Conservation (phyloP, 2,888 invertebrate genomes). For the Drosophila prolongata region DNA sequence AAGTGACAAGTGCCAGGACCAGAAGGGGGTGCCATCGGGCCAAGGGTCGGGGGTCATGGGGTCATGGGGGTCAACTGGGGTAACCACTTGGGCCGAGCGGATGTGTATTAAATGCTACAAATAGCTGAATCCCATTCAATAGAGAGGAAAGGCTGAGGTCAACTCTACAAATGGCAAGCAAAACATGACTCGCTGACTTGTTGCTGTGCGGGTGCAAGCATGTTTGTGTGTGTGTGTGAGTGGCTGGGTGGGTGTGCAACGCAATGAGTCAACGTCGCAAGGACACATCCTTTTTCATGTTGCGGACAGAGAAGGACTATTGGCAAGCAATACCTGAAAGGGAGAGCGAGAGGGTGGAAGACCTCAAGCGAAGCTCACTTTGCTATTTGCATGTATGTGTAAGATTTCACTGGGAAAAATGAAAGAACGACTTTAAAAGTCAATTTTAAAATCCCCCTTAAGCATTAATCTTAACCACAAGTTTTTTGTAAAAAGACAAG, state of each 20-base stretch:
- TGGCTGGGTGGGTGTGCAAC: conserved; percentile 8
- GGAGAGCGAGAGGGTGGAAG: conserved; percentile 9
- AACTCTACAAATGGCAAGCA: conserved; percentile 30
- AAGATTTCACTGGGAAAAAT: conserved; percentile 2
- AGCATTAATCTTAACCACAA: too few relatives aligned
- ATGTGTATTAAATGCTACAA: conserved; percentile 66
- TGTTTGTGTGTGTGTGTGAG: conserved; percentile 3
- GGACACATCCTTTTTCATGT: conserved; percentile 73
- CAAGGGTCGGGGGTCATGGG: not conserved
- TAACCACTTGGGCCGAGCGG: conserved; percentile 22
- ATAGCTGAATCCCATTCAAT: conserved; percentile 59
- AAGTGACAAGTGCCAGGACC: conserved; percentile 53
- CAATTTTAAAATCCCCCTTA: too few relatives aligned
- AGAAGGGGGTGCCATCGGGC: not conserved
- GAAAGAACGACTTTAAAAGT: too few relatives aligned
- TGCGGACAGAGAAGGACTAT: conserved; percentile 17
- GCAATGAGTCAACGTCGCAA: conserved; percentile 72
- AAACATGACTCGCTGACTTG: conserved; percentile 40
- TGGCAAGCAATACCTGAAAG: conserved; percentile 2
- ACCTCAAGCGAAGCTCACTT: conserved; percentile 51
- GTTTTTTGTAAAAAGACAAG: too few relatives aligned
- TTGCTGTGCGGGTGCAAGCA: conserved; percentile 21
- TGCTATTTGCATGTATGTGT: conserved; percentile 9
- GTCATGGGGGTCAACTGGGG: conserved; percentile 8
- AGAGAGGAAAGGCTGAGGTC: conserved; percentile 30